Percentiles rank a stretch among this genome's conserved stretches.
Conservation (phyloP, 2,113 vertebrate genomes). For the Ptilonorhynchus violaceus region DNA sequence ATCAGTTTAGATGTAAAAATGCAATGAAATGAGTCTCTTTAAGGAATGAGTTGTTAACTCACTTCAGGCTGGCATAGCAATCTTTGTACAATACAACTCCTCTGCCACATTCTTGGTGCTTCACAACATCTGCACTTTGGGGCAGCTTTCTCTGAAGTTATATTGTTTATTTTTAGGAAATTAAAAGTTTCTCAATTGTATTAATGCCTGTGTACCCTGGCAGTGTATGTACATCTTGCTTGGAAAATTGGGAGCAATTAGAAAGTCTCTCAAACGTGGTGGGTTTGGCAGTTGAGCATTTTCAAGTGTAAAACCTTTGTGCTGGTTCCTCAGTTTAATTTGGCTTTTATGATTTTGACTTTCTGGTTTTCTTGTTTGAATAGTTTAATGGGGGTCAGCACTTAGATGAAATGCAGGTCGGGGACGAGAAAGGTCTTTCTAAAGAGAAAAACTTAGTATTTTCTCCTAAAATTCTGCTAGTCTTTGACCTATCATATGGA, state of each 20-base stretch:
- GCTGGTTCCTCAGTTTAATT: neutral
- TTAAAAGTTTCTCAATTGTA: neutral
- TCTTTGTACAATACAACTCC: neutral
- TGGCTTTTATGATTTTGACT: neutral
- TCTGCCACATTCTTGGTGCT: neutral
- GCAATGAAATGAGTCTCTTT: accelerated
- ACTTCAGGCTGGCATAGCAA: neutral
- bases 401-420: neutral
- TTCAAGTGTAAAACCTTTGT: neutral
- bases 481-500: neutral
- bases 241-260: neutral
- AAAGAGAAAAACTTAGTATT: neutral
- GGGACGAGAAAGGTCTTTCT: neutral
- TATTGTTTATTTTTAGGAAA: neutral
- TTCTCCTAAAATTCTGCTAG: neutral
- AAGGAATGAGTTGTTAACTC: neutral
- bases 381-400: neutral
- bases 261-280: neutral
- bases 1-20: neutral
- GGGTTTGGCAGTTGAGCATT: neutral
- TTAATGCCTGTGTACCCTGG: neutral
- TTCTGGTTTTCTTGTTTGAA: neutral
- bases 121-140: neutral
- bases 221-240: neutral
- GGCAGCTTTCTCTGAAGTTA: neutral